Conservation (phyloP, 2,797 vertebrate genomes). For the Lagodon rhomboides region DNA sequence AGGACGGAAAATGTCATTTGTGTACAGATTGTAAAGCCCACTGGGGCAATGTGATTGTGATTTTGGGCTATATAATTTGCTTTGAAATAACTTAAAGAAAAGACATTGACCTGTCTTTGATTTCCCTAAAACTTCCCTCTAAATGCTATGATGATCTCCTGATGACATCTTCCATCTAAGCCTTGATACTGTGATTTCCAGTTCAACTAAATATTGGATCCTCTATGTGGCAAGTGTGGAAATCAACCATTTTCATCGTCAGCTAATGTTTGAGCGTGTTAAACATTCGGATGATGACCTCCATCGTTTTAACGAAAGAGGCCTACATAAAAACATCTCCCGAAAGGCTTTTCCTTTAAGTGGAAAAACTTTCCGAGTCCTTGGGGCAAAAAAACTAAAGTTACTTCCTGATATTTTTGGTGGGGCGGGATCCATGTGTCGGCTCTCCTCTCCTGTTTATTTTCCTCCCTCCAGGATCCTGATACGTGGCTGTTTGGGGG, state of each 20-base stretch:
- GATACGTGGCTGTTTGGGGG: conserved; percentile 82
- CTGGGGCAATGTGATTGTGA: too few relatives aligned
- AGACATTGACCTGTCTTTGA: too few relatives aligned
- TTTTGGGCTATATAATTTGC: too few relatives aligned
- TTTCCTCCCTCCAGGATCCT: conserved; percentile 55
- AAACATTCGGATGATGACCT: background rate
- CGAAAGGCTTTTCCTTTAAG: background rate
- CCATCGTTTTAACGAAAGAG: background rate
- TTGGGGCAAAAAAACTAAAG: background rate
- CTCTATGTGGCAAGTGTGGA: background rate
- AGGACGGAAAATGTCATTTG: too few relatives aligned
- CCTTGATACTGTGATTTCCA: background rate
- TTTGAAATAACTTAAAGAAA: too few relatives aligned
- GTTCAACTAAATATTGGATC: background rate
- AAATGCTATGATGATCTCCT: too few relatives aligned
- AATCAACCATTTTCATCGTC: background rate
- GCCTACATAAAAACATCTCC: background rate
- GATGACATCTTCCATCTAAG: background rate
- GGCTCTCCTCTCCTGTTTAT: conserved; percentile 25
- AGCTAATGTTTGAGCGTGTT: background rate
- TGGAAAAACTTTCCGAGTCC: background rate
- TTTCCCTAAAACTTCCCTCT: too few relatives aligned
- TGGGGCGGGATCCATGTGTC: conserved; percentile 62
- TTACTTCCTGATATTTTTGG: conserved; percentile 58
- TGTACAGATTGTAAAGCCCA: too few relatives aligned